Evolutionary conservation across 2,797 vertebrate species (phyloP).

Genomic region (Eidolon dupreanum): DNA sequence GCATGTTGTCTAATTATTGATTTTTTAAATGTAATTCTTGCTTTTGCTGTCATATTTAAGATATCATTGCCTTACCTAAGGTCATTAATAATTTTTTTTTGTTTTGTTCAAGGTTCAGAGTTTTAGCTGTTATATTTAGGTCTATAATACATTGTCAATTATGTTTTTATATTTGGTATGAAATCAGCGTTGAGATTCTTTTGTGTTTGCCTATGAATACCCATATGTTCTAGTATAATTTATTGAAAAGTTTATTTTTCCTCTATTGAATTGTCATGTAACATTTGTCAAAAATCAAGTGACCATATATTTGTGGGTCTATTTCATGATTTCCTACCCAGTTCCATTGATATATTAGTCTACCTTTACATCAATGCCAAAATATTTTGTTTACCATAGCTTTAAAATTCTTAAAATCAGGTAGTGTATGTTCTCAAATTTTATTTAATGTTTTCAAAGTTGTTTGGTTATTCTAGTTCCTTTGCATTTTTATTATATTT

Average conservation of each 20-base stretch:
- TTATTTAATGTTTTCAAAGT: conserved; percentile 1
- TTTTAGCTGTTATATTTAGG: background rate
- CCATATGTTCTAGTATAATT: background rate
- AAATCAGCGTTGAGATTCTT: background rate
- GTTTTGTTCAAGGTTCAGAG: background rate
- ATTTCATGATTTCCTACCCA: background rate
- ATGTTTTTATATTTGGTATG: background rate
- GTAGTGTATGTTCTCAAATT: background rate
- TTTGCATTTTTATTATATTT: background rate
- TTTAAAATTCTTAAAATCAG: background rate
- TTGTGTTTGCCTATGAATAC: background rate
- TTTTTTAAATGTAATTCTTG: background rate
- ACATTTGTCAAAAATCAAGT: conserved; percentile 1
- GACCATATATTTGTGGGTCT: background rate
- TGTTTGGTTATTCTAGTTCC: background rate
- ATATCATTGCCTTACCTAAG: background rate
- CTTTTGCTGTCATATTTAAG: background rate
- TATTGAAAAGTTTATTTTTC: background rate
- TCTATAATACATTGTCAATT: background rate
- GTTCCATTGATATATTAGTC: background rate
- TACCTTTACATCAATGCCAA: background rate
- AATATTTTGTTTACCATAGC: background rate
- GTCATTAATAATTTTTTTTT: background rate
- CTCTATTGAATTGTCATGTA: background rate
- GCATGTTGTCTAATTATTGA: background rate